Evolutionary conservation across 2,113 vertebrate genomes (phyloP).

Genomic region (Urocynchramus pylzowi): DNA sequence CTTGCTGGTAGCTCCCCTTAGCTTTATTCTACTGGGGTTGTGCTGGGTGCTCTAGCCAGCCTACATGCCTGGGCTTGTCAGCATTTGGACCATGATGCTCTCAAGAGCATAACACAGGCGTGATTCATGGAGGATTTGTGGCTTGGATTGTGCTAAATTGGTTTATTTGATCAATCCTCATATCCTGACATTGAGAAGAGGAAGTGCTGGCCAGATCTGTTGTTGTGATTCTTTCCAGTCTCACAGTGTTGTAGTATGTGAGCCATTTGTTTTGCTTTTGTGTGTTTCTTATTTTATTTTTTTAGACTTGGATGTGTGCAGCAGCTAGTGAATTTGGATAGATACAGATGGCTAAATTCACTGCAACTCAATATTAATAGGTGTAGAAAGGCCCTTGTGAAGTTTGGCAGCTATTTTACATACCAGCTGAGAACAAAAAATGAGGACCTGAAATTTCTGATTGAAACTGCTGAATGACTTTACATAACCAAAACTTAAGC

Average conservation of each 20-base stretch:
- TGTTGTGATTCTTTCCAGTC: neutral
- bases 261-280: neutral
- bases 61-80: constrained; percentile 40
- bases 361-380: neutral
- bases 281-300: neutral
- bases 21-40: neutral
- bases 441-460: neutral
- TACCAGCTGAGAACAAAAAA: neutral
- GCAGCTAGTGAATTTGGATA: neutral
- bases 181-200: neutral
- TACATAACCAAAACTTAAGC: neutral
- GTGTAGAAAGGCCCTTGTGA: neutral
- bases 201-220: neutral
- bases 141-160: constrained; percentile 9
- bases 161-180: neutral
- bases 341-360: neutral
- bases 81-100: neutral
- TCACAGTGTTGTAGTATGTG: neutral
- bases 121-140: constrained; percentile 47
- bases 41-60: neutral
- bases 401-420: neutral
- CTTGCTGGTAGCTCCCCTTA: neutral
- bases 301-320: neutral
- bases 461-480: neutral
- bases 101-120: neutral